Evolutionary conservation across 2,797 vertebrate species (phyloP), one percentile per base, ranked within the genome.

Genomic region (Microchirus variegatus): DNA sequence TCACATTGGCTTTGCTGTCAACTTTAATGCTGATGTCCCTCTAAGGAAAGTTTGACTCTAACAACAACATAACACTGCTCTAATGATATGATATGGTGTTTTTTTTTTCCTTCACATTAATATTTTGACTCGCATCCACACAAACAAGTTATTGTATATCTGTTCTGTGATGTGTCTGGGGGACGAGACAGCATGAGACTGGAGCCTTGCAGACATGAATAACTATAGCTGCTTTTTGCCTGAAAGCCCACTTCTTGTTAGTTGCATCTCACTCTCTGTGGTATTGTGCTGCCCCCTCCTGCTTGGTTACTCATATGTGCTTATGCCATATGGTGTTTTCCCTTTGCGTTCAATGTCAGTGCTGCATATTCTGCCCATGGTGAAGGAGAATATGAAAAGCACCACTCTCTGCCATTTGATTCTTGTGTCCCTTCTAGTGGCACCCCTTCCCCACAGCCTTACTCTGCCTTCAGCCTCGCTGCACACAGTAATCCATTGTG

Each of bases 181-280:
- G 80, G 74, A 51, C n/a, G 50, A 18, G 43, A 41, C 70, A 55
- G 69, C 16, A 8, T 80, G 78, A 60, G 84, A 67, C 22, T 68
- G 59, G 43, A 53, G 76, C 54, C 51, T 74, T 48, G 63, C 26
- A 76, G 64, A 62, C 47, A 14, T 45, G 48, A 79, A 53, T 51
- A 52, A 40, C 14, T 19, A 77, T 81, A 59, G 67, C 59, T 67
- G 16, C 56, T 58, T 54, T 64, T 37, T 65, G 19, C 62, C 55
- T 48, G 58, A 62, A 70, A 82, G 51, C 74, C 67, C 57, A 49
- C 67, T 66, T 67, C 46, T 73, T 75, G 73, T 59, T 71, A 3
- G 10, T 48, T 50, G 51, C 0, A 0, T 70, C 40, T 73, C 73
- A 56, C n/a, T 22, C 22, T 22, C 62, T 14, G 54, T 60, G 53